Base-by-base conservation (phyloP, 2,113 vertebrate species). In the Fulmarus glacialis region DNA sequence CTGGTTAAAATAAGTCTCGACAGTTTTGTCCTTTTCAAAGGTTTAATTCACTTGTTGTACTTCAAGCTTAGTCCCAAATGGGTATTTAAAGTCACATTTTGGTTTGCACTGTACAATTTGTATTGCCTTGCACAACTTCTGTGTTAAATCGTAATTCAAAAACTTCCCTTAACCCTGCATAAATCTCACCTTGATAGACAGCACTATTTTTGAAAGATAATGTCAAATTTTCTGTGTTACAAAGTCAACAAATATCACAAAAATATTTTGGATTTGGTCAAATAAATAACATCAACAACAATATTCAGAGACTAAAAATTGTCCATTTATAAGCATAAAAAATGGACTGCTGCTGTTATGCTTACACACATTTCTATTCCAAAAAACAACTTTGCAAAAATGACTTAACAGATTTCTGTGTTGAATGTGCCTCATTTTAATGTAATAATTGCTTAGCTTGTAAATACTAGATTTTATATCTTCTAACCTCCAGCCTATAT, bases 21-120 rank as follows among this genome's bases (percentile, higher is more conserved):
- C 68, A 84, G 75, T 87, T 92, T 91, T 68, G 87, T 87, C 60
- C 64, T 79, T 96, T 93, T 67, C 70, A 85, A 83, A 79, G 64
- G 40, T 42, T 87, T 91, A 84, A 71, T 89, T 91, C 3, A 36
- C 67, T 75, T 84, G 24, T 29, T 75, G 60, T 55, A 82, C 64
- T 80, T 71, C 53, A 85, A 56, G 53, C 36, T 75, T 24, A 43
- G 36, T 73, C 60, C 53, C 58, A 91, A 59, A 89, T 15, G 27
- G 21, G n/a, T 63, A 73, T 67, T 83, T 66, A 87, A 91, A 82
- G 82, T 21, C 58, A 79, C 12, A 9, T 24, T 84, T 91, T 52
- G n/a, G 66, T 95, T 87, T 86, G 43, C 11, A 13, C 47, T 18
- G 14, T 32, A n/a, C 3, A 4, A 6, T 58, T 59, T 34, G 13